These are phyloP conservation scores for Eudasyphora cyanicolor DNA, from an alignment of 2,888 invertebrate species.

Conservation along the genomic window DNA sequence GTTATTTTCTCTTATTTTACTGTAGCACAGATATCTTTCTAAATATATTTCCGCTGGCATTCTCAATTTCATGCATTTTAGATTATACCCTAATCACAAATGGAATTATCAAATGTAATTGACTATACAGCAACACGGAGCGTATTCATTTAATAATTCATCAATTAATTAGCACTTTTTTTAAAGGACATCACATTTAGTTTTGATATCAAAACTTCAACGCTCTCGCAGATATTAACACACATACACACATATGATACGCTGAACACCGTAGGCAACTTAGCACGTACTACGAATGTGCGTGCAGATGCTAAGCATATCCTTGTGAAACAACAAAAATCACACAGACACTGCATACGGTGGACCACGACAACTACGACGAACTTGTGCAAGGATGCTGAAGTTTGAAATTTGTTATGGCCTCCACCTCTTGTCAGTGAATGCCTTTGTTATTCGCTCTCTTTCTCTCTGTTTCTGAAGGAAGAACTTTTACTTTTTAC, in stretches of 20 bases:
- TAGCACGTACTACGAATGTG: neutral
- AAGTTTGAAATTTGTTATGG: neutral
- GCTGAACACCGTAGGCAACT: too few species aligned
- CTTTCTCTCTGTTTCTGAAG: neutral
- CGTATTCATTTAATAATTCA: slow-evolving; percentile 59
- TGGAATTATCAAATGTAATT: neutral
- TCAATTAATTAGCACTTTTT: slow-evolving; percentile 59
- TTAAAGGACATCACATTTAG: slow-evolving; percentile 15
- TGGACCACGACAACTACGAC: slow-evolving; percentile 38
- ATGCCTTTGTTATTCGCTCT: neutral
- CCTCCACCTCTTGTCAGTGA: slow-evolving; percentile 35
- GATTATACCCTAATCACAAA: neutral
- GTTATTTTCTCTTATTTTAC: too few species aligned
- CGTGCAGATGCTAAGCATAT: neutral
- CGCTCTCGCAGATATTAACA: slow-evolving; percentile 13
- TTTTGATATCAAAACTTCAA: neutral
- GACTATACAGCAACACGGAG: neutral
- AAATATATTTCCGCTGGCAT: too few species aligned
- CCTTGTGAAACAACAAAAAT: neutral
- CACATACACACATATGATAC: too few species aligned
- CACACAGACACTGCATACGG: slow-evolving; percentile 4
- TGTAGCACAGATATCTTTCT: too few species aligned
- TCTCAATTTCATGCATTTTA: neutral
- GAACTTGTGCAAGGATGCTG: slow-evolving; percentile 52
- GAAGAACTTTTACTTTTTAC: slow-evolving; percentile 27